Evolutionary conservation across 1,140 invertebrate genomes (phyloP).

Genomic region (Limonius californicus): DNA sequence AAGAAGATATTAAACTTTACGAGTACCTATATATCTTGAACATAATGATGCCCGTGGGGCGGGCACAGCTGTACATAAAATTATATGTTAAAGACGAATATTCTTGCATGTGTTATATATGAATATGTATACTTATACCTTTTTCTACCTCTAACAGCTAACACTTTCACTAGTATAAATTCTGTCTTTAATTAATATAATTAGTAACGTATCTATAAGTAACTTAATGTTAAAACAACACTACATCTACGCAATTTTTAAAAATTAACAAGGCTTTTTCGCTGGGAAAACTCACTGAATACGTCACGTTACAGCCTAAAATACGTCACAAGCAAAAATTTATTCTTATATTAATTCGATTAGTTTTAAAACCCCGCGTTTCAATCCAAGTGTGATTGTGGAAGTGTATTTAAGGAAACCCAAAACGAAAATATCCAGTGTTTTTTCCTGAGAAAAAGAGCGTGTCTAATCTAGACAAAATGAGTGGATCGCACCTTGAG

Average conservation of each 20-base stretch:
- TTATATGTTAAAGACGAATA: slow-evolving; percentile 8
- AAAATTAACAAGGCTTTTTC: not conserved
- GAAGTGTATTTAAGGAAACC: too few species aligned
- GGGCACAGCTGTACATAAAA: slow-evolving; percentile 17
- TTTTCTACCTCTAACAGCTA: not conserved
- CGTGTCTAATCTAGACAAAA: slow-evolving; percentile 35
- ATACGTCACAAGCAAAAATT: too few species aligned
- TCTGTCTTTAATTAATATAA: not conserved
- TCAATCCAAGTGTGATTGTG: too few species aligned
- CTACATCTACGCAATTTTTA: not conserved
- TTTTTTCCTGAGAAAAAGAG: not conserved
- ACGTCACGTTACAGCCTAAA: too few species aligned
- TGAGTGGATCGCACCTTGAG: slow-evolving; percentile 39
- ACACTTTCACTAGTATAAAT: not conserved
- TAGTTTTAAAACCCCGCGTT: too few species aligned
- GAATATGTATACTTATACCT: not conserved
- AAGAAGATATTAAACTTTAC: slow-evolving; percentile 20
- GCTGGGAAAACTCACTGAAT: not conserved
- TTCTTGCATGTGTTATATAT: not conserved
- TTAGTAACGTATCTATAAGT: not conserved
- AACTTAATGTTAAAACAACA: not conserved
- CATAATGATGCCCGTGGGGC: slow-evolving; percentile 9
- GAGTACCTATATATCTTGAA: slow-evolving; percentile 21
- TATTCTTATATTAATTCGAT: too few species aligned
- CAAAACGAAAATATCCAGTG: not conserved